Base-by-base conservation (phyloP, 2,797 vertebrate genomes). In the Melanotaenia nigrans region DNA sequence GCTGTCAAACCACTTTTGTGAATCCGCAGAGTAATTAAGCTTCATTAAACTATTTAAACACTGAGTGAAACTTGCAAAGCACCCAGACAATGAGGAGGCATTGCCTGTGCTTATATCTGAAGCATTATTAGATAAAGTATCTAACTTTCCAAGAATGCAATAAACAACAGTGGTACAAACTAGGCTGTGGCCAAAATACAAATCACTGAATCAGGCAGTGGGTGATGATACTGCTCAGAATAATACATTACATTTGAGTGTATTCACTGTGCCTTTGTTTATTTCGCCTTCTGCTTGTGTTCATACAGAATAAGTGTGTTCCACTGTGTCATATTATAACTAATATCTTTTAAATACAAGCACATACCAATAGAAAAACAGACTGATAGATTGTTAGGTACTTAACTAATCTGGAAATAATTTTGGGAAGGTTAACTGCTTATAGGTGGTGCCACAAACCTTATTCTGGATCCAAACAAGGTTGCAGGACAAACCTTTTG, bases 171-270 rank as follows among this genome's bases (percentile, higher is more conserved):
- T 56, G 71, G 55, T 66, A 35, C 42, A 79, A 76, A 68, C 68
- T 36, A 42, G 40, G 4, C 3, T 42, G 40, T 42, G 14, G 13
- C 53, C 53, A 69, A 32, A 56, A 54, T 71, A 80, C 76, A 90
- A 88, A 87, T 63, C 68, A 84, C 73, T 84, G 87, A 92, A 81
- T 89, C 87, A 89, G 87, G 76, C 73, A 75, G 78, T 73, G 72
- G 74, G 24, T 24, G 12, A 24, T 55, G 24, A 55, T 49, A 28
- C 36, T 30, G 59, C 77, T 83, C 65, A 75, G 75, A 82, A 81
- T 62, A 75, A 54, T 65, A 81, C 65, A 73, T 72, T 61, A 73
- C 79, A 38, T 56, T 33, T 53, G 53, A 32, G 40, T 25, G 32
- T 45, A 18, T 70, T 68, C 63, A 49, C n/a, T 16, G n/a, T 60